Evolutionary conservation across 2,888 invertebrate genomes (phyloP).

Genomic region (Campaea margaritaria): DNA sequence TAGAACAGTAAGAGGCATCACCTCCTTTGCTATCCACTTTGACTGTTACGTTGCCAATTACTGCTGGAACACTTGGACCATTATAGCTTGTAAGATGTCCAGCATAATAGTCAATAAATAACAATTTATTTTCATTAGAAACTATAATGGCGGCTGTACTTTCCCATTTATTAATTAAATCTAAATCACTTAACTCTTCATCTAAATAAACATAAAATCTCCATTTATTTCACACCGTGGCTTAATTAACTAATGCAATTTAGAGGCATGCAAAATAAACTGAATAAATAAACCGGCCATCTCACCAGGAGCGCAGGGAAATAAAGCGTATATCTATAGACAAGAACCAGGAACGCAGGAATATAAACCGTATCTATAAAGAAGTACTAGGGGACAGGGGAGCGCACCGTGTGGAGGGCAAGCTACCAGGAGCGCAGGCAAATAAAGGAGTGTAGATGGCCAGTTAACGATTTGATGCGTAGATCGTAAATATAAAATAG

Average conservation of each 20-base stretch:
- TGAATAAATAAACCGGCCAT: conserved; percentile 18
- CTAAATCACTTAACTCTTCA: conserved; percentile 17
- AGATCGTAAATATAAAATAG: conserved; percentile 38
- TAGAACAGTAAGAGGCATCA: too few species aligned
- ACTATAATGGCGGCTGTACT: neutral
- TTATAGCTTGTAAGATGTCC: too few species aligned
- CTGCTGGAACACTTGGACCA: too few species aligned
- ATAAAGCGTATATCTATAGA: conserved; percentile 17
- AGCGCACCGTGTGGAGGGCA: conserved; percentile 8
- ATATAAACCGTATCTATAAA: conserved; percentile 17
- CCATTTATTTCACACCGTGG: conserved; percentile 28
- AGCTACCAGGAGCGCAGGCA: conserved; percentile 43
- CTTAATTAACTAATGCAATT: conserved; percentile 44
- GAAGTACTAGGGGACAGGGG: too few species aligned
- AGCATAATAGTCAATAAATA: too few species aligned
- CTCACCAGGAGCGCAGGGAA: conserved; percentile 34
- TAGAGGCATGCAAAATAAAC: conserved; percentile 42
- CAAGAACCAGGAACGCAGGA: conserved; percentile 28
- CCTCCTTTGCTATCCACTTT: too few species aligned
- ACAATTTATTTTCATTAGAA: too few species aligned
- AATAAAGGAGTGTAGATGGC: conserved; percentile 44
- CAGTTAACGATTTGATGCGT: conserved; percentile 23
- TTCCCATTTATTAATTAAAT: neutral
- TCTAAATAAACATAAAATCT: conserved; percentile 39
- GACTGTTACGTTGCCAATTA: too few species aligned